These are phyloP conservation scores for Varecia variegata DNA, from an alignment of 2,797 vertebrate genomes.

Conservation along the genomic window DNA sequence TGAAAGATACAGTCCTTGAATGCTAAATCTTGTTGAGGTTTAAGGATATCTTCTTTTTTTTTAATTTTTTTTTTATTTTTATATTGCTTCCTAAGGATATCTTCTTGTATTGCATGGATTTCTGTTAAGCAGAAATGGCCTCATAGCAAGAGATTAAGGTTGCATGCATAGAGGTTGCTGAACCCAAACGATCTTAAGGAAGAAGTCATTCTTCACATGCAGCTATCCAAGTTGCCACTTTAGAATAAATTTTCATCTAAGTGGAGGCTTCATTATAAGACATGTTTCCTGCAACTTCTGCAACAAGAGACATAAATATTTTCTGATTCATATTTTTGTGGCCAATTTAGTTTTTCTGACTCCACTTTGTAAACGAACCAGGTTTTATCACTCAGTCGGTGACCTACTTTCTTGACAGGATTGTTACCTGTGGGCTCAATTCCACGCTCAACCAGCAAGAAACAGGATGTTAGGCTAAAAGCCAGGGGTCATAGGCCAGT, in stretches of 20 bases:
- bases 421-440: background rate
- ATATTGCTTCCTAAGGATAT: too few species aligned
- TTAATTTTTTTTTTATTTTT: too few species aligned
- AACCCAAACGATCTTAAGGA: background rate
- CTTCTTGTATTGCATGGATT: background rate
- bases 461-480: background rate
- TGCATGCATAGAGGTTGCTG: conserved; percentile 6
- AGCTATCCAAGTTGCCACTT: background rate
- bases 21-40: conserved; percentile 43
- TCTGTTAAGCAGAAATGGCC: background rate
- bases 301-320: background rate
- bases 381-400: background rate
- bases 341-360: background rate
- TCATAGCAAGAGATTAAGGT: conserved; percentile 40
- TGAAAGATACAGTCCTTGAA: conserved; percentile 37
- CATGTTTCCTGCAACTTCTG: background rate
- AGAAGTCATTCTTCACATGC: conserved; percentile 12
- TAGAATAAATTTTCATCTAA: conserved; percentile 13
- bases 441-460: background rate
- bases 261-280: background rate
- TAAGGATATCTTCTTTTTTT: background rate
- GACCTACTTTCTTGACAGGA: background rate
- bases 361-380: background rate
- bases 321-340: conserved; percentile 16
- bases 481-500: background rate